A percentile compares a stretch with the other conserved stretches of the same genome.
Evolutionary conservation across 2,888 invertebrate species (phyloP).

Genomic region (Spicauda simplicius): DNA sequence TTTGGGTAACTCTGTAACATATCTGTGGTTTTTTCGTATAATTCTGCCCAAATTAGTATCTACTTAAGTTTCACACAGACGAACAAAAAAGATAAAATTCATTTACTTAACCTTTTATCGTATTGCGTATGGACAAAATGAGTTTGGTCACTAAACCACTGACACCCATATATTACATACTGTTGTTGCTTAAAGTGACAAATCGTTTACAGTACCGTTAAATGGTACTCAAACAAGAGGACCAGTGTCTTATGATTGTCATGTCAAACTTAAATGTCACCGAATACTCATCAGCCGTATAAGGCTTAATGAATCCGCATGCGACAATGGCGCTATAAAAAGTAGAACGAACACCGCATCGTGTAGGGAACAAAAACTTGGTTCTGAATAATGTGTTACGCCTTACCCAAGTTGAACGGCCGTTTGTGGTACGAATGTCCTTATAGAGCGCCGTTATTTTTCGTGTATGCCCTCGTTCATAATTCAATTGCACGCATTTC

Average conservation of each 20-base stretch:
- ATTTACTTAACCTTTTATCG: too few relatives aligned
- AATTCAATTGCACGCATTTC: slow-evolving; percentile 13
- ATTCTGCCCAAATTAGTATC: too few relatives aligned
- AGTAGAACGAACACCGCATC: slow-evolving; percentile 52
- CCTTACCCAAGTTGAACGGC: slow-evolving; percentile 61
- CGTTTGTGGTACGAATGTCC: slow-evolving; percentile 50
- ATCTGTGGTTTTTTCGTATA: too few relatives aligned
- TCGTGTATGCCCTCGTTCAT: slow-evolving; percentile 42
- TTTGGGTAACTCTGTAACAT: too few relatives aligned
- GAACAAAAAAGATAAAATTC: too few relatives aligned
- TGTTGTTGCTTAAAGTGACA: background rate
- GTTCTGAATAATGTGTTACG: slow-evolving; percentile 50
- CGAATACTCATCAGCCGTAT: slow-evolving; percentile 40
- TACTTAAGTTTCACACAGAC: too few relatives aligned
- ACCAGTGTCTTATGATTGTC: slow-evolving; percentile 25
- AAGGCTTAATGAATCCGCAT: slow-evolving; percentile 47
- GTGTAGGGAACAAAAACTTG: slow-evolving; percentile 55
- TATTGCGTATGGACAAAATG: too few relatives aligned
- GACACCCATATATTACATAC: background rate
- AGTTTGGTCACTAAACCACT: too few relatives aligned
- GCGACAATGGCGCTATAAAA: slow-evolving; percentile 57
- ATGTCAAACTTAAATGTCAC: slow-evolving; percentile 43
- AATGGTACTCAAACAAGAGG: background rate
- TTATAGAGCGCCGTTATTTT: slow-evolving; percentile 52
- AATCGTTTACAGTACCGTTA: slow-evolving; percentile 14